phyloP scores from a whole-genome alignment of 2,113 vertebrate genomes.

The Bos javanicus region DNA sequence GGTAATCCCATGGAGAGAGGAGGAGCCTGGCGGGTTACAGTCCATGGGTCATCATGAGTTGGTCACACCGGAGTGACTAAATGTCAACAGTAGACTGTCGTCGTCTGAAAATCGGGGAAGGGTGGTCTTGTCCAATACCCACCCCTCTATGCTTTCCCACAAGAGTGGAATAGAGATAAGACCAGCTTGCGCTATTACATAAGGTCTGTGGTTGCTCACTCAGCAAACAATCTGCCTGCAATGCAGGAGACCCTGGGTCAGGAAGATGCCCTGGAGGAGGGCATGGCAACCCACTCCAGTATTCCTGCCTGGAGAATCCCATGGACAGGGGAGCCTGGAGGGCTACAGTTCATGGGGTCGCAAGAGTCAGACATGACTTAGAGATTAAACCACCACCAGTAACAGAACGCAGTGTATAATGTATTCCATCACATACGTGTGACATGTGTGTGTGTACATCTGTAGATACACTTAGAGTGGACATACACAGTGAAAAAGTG shows the following conservation, averaged over 20 bases:
- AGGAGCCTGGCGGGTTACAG: neutral
- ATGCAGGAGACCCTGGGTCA: neutral
- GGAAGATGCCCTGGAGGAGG: neutral
- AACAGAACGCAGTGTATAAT: rapidly evolving
- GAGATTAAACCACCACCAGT: neutral
- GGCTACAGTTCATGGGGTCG: neutral
- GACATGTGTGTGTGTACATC: rapidly evolving
- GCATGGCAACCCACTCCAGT: neutral
- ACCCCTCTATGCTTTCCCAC: rapidly evolving
- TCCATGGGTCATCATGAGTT: too few relatives aligned
- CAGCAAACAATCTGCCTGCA: neutral
- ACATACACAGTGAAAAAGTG: rapidly evolving
- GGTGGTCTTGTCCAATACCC: neutral
- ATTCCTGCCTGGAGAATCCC: neutral
- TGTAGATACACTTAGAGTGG: rapidly evolving
- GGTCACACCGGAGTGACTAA: rapidly evolving
- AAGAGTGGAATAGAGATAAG: neutral
- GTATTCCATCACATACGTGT: rapidly evolving
- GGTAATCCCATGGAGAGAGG: neutral
- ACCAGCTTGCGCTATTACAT: neutral
- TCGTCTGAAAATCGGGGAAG: neutral
- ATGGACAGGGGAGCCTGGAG: neutral
- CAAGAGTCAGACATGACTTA: neutral
- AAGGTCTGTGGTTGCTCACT: neutral
- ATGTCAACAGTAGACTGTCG: rapidly evolving